Base-by-base conservation (phyloP, 2,888 invertebrate species). In the Acleris emargana region DNA sequence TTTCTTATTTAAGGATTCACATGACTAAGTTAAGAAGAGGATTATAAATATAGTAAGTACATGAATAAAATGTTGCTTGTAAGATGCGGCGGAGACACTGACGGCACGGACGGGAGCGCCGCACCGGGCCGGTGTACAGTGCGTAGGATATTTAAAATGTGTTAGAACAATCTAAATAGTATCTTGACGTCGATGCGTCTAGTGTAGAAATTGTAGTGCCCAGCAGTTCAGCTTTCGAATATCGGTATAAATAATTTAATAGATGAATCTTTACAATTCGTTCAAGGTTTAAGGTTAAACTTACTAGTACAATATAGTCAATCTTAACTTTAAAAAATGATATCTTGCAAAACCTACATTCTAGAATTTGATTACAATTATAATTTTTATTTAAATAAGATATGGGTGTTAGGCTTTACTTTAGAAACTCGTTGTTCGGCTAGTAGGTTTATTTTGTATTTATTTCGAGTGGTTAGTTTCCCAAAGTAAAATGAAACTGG, bases 221-320 rank as follows among this genome's bases (percentile, higher is more conserved):
- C 81, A 83, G 82, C 86, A 80, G 90, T 91, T 87, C 91, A 92
- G 91, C 91, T 92, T 92, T 92, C 91, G 78, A 92, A 92, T 92
- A 92, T 92, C 91, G 91, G 91, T 84, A 78, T 84, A 80, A 77
- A 81, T 69, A 75, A 72, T 73, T 76, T 72, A 73, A 78, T 87
- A 87, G 81, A 79, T 78, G 79, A 82, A 84, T 84, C 81, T 88
- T 83, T 86, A 88, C 83, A 84, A 86, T 85, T 84, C 71, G 72
- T 74, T 78, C 80, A 75, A 79, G 75, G 80, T 83, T 82, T 83
- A 85, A 86, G 80, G 76, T 75, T 80, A 79, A 76, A 77, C 69
- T 77, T 80, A 78, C 73, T 86, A 84, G 83, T 82, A 83, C 79
- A 79, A 78, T 83, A 82, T 68, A 68, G 72, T 80, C 76, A 77